Base-by-base conservation (phyloP, 2,113 vertebrate genomes). In the Taurulus bubalis region DNA sequence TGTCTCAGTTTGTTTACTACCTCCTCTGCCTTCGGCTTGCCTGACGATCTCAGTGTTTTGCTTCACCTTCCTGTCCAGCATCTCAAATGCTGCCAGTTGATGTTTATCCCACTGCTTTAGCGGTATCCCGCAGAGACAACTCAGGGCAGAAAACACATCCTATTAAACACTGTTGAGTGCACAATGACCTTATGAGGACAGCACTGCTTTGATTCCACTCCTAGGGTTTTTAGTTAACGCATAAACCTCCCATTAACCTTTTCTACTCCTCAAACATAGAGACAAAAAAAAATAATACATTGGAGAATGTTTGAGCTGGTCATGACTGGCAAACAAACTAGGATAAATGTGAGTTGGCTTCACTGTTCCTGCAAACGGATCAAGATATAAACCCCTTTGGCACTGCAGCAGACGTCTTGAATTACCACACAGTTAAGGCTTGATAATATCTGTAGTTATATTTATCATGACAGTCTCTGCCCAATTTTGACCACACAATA, bases 141-240 rank as follows among this genome's bases (percentile, higher is more conserved):
- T 90, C 86, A 49, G 87, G 83, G 87, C 84, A 86, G 77, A 86
- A 87, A 88, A 88, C 90, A 90, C 90, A 93, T 93, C 89, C 92
- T 91, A 90, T 94, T 93, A 92, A 93, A 90, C 91, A 89, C 90
- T 83, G 85, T 80, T 89, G 85, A 89, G 89, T 90, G 77, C 90
- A 88, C 90, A 85, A 82, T 87, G 86, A 92, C 89, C 89, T 91
- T 79, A 86, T 84, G 85, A 91, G 91, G 85, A 88, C 92, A 91
- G 79, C 86, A 78, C 59, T 5, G 82, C 82, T 90, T 90, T 89
- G 80, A 88, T 89, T 89, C 80, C 76, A 62, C 67, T 82, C 42
- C 59, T 59, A 69, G 71, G 75, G 75, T 16, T 75, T 89, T 92
- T 81, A 38, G 77, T 85, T 85, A 90, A 87, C 79, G 80, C 72